Percentiles rank a stretch among this genome's conserved stretches.
phyloP scores from a whole-genome alignment of 2,797 vertebrate genomes.

The Streptopelia turtur region DNA sequence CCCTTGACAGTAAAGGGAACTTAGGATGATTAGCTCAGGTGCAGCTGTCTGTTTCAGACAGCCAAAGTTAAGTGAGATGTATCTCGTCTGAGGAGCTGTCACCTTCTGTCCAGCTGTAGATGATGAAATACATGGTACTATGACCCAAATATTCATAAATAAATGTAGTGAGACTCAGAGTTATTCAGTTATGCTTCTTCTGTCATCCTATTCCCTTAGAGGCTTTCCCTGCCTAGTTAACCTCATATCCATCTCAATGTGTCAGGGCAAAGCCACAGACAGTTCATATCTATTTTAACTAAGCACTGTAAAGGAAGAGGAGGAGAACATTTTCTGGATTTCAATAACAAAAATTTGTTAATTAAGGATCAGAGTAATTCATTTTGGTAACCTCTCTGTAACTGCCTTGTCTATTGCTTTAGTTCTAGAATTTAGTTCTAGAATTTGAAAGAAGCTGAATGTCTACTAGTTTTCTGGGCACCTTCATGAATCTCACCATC shows the following conservation, averaged over 20 bases:
- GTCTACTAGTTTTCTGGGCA: not conserved
- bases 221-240: not conserved
- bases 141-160: not conserved
- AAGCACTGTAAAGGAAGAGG: not conserved
- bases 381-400: not conserved
- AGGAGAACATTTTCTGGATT: not conserved
- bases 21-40: not conserved
- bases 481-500: not conserved
- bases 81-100: not conserved
- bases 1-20: not conserved
- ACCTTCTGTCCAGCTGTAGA: not conserved
- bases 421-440: not conserved
- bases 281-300: not conserved
- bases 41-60: not conserved
- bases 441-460: not conserved
- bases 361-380: not conserved
- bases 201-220: not conserved
- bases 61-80: not conserved
- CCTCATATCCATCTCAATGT: not conserved
- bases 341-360: not conserved
- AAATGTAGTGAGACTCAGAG: slow-evolving; percentile 6
- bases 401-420: not conserved
- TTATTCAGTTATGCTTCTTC: not conserved
- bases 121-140: not conserved
- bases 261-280: not conserved